Evolutionary conservation across 2,888 invertebrate species (phyloP).

Genomic region (Cyclophora punctaria): DNA sequence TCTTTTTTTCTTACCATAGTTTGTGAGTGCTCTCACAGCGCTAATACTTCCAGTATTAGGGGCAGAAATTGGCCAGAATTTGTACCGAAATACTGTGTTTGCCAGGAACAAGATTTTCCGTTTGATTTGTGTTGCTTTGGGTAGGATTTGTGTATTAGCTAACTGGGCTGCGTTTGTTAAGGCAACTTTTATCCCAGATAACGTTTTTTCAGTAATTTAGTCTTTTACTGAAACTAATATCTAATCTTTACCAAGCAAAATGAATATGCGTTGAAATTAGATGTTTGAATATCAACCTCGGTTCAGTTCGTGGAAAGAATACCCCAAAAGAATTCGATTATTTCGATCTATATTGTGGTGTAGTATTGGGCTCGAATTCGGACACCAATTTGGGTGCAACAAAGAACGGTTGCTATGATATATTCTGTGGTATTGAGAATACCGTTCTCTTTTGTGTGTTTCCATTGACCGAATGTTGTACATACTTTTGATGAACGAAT

Average conservation of each 20-base stretch:
- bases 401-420: constrained; percentile 9
- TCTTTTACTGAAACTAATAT: no score
- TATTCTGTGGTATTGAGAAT: constrained; percentile 1
- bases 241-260: no score
- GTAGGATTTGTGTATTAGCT: no score
- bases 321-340: neutral
- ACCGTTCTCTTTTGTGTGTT: no score
- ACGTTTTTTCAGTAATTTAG: no score
- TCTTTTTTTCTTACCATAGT: constrained; percentile 37
- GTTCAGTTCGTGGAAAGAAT: neutral
- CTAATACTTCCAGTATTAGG: constrained; percentile 36
- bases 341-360: constrained; percentile 9
- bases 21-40: constrained; percentile 21
- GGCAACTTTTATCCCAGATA: no score
- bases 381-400: constrained; percentile 5
- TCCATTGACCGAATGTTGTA: neutral
- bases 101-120: no score
- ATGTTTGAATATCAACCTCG: no score
- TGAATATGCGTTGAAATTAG: no score
- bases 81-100: constrained; percentile 3
- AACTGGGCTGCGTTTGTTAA: no score
- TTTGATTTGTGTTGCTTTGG: no score
- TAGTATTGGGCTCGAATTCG: constrained; percentile 4
- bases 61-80: constrained; percentile 36
- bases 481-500: no score